These are phyloP conservation scores for Cossypha heuglini DNA, from an alignment of 2,797 vertebrate genomes.

Conservation along the genomic window DNA sequence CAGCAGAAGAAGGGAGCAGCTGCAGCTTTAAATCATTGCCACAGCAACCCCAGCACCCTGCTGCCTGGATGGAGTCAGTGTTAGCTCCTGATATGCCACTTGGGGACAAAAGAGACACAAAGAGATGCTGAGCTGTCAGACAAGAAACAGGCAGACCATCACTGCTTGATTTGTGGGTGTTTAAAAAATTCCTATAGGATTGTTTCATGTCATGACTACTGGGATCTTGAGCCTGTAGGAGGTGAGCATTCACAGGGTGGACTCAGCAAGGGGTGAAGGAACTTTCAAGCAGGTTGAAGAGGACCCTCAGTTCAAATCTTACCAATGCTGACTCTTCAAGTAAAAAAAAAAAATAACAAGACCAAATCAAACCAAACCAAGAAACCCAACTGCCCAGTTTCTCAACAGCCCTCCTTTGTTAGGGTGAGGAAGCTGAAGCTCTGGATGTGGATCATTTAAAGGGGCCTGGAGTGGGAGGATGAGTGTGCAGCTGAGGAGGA, in stretches of 20 bases:
- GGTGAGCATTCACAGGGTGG: neutral
- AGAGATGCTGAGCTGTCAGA: neutral
- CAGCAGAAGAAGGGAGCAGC: neutral
- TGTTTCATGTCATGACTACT: neutral
- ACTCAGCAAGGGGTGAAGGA: neutral
- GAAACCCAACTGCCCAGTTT: neutral
- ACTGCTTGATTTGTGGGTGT: neutral
- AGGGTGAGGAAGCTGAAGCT: neutral
- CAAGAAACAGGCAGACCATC: neutral
- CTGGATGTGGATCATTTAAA: neutral
- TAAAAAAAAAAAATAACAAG: neutral
- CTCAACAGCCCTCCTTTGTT: neutral
- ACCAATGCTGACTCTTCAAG: neutral
- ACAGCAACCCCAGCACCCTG: neutral
- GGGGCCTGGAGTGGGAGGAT: neutral
- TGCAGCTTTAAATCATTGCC: neutral
- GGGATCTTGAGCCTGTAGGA: neutral
- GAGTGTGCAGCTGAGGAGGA: neutral
- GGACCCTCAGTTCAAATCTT: neutral
- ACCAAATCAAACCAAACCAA: neutral
- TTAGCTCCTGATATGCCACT: neutral
- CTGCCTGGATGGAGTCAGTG: neutral
- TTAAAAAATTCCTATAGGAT: rapidly evolving
- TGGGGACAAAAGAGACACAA: neutral
- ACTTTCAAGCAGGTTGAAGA: neutral